Conservation (phyloP, 2,113 vertebrate species). For the Syngnathus scovelli region DNA sequence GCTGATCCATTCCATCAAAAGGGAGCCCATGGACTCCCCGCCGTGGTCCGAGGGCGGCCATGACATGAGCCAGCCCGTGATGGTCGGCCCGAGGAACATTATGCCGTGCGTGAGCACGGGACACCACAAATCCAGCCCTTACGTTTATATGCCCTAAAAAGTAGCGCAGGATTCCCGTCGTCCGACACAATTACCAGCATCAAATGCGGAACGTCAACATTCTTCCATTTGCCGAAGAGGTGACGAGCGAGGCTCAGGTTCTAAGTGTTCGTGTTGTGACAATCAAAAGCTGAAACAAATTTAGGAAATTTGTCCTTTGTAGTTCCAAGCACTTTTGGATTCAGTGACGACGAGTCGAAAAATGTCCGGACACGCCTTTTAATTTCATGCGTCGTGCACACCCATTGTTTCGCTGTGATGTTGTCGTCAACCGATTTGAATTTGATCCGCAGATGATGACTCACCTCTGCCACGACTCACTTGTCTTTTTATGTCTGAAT, state of each 20-base stretch:
- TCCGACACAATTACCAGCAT: constrained; percentile 47
- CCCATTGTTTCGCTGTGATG: constrained; percentile 32
- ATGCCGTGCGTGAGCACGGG: constrained; percentile 65
- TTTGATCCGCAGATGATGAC: constrained; percentile 24
- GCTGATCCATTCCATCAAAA: constrained; percentile 80
- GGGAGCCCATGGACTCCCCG: constrained; percentile 84
- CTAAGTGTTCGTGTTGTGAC: constrained; percentile 47
- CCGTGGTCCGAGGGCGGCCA: constrained; percentile 67
- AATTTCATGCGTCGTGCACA: constrained; percentile 39
- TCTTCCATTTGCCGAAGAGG: constrained; percentile 39
- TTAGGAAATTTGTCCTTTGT: constrained; percentile 46
- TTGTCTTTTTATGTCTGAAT: neutral
- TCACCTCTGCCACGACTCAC: constrained; percentile 13
- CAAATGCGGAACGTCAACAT: constrained; percentile 35
- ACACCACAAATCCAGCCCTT: constrained; percentile 65
- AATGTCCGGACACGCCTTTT: constrained; percentile 44
- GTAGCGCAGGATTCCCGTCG: constrained; percentile 21
- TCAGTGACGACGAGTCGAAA: constrained; percentile 45
- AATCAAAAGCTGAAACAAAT: constrained; percentile 47
- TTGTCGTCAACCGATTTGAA: neutral
- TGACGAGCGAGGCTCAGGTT: constrained; percentile 60
- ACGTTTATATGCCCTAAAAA: constrained; percentile 66
- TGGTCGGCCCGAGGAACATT: constrained; percentile 65
- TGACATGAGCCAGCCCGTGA: constrained; percentile 55
- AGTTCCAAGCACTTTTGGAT: constrained; percentile 66